Evolutionary conservation across 2,797 vertebrate species (phyloP), one percentile per base, ranked within the genome.

Genomic region (Bryconaethiops microstoma): DNA sequence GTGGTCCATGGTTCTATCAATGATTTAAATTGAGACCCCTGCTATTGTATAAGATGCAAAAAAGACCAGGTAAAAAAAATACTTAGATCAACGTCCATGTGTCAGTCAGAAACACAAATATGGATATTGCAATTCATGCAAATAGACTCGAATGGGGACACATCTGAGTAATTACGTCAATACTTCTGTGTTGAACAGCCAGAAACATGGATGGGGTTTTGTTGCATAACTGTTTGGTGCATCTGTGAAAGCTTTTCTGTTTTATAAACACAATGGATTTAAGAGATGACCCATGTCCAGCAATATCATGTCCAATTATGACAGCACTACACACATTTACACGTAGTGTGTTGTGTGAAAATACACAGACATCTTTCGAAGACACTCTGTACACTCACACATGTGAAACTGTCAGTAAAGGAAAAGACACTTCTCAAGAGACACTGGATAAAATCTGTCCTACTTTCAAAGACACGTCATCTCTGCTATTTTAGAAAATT

Each of bases 41-140:
- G 16, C 4, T 35, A 64, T 50, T 69, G 1, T 14, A 1, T 2
- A 55, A 65, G 45, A 84, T 71, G 65, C 70, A 84, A 81, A 81
- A 48, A n/a, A 50, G 42, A 4, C 6, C 57, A 25, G 48, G 17
- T 12, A 40, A 48, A 54, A 23, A 40, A 13, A 65, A 23, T 21
- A n/a, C 5, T 14, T 52, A 9, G 23, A 23, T 1, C 16, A 17
- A 12, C 16, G 2, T 17, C 19, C 29, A 52, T 48, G 45, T 12
- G 45, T 35, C 16, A 7, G 25, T n/a, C 19, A 52, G 21, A 60
- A 69, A 19, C 23, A n/a, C 60, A 54, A 76, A 52, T 19, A 5
- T 9, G 0, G 0, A 68, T 1, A 69, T 17, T 5, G 7, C 48
- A 0, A n/a, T 48, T 16, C 48, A 52, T 52, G 48, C 48, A 52